Base-by-base conservation (phyloP, 2,888 invertebrate species). In the Timema podura region DNA sequence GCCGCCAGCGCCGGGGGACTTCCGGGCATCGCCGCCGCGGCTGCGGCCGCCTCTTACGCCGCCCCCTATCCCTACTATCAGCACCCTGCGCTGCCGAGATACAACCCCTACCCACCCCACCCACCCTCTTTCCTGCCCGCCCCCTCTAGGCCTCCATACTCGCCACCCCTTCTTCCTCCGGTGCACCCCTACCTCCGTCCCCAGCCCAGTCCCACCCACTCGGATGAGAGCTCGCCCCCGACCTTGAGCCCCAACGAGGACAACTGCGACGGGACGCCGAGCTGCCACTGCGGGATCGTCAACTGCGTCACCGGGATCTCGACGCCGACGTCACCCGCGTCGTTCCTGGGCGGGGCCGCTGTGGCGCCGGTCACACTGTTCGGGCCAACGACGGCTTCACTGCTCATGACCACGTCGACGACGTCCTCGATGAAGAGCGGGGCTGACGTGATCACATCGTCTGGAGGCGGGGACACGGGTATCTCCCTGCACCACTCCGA, bases 251-350 rank as follows among this genome's bases (percentile, higher is more conserved):
- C 65, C 47, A 46, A 64, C 61, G 67, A 67, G n/a, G 70, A 68
- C 64, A 61, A 70, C 66, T 70, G 70, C 65, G 72, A 70, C 16
- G 70, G 70, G 6, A 68, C 70, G 7, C 70, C 70, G 16, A 68
- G 68, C n/a, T 70, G 70, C 48, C 61, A 68, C 10, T 70, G 85
- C 76, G 78, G 82, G 70, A 83, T 86, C 79, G 79, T 87, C 82
- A 76, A 86, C 82, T 73, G 85, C 83, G 85, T 76, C 46, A 65
- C 73, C 61, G 70, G 46, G 66, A 66, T 30, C 30, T 30, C 64
- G 16, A 65, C 54, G 48, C 71, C 65, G 68, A 64, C 69, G 72
- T 72, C 67, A 48, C 72, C 64, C 73, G 49, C 51, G 76, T 76
- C 47, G 73, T 78, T 54, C 30, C 30, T 30, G 76, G 74, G 70